These are phyloP conservation scores for Podarcis raffonei DNA, from an alignment of 2,113 vertebrate species.

Conservation along the genomic window DNA sequence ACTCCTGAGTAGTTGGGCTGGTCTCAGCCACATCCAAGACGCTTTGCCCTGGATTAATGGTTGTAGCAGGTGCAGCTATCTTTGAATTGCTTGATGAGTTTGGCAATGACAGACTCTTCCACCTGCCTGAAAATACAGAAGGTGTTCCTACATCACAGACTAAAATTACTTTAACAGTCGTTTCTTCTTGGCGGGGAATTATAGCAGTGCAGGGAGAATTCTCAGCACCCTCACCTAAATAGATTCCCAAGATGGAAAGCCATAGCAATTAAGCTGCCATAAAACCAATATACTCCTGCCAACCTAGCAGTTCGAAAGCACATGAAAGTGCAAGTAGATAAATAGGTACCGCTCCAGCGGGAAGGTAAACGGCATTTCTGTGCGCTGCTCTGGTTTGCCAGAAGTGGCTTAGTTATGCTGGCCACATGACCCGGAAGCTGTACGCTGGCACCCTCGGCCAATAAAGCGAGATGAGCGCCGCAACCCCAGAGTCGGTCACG, in stretches of 20 bases:
- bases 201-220: background rate
- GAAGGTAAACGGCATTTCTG: too few relatives aligned
- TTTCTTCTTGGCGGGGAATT: background rate
- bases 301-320: too few relatives aligned
- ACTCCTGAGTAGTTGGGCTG: background rate
- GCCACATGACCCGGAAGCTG: too few relatives aligned
- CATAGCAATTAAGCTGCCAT: background rate
- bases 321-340: too few relatives aligned
- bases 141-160: background rate
- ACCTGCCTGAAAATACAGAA: constrained; percentile 9
- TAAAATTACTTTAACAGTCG: background rate
- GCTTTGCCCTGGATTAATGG: background rate
- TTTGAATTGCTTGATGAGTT: background rate
- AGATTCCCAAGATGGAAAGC: background rate
- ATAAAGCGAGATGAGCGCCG: too few relatives aligned
- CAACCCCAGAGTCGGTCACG: too few relatives aligned
- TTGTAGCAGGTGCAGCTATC: background rate
- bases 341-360: too few relatives aligned
- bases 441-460: too few relatives aligned
- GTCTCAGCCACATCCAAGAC: background rate
- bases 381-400: too few relatives aligned
- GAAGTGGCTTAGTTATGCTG: too few relatives aligned
- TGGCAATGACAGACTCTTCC: background rate
- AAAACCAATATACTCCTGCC: background rate
- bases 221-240: background rate